Conservation (phyloP, 1,140 invertebrate species). For the Cylas formicarius region DNA sequence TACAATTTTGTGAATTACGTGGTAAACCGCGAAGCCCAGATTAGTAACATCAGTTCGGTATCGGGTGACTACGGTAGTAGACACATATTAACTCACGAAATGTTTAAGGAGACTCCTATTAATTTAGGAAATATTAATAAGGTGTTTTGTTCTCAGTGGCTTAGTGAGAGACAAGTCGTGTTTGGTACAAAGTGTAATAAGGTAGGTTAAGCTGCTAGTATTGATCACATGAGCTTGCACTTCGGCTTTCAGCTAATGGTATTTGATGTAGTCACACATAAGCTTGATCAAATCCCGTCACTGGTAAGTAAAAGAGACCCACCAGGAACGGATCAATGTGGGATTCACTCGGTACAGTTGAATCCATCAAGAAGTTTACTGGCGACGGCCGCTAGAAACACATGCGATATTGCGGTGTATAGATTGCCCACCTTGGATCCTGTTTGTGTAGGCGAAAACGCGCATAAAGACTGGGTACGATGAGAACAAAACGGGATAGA, state of each 20-base stretch:
- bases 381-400: slow-evolving; percentile 88
- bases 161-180: slow-evolving; percentile 88
- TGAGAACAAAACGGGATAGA: not conserved
- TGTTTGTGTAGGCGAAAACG: slow-evolving; percentile 86
- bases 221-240: not conserved
- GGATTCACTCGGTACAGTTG: slow-evolving; percentile 88
- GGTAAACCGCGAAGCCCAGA: slow-evolving; percentile 63
- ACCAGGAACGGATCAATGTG: slow-evolving; percentile 63
- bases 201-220: slow-evolving; percentile 45
- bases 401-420: slow-evolving; percentile 90
- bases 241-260: slow-evolving; percentile 62
- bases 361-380: slow-evolving; percentile 87
- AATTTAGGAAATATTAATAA: slow-evolving; percentile 86
- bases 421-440: slow-evolving; percentile 88
- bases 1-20: slow-evolving; percentile 83
- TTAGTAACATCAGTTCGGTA: slow-evolving; percentile 54
- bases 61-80: slow-evolving; percentile 67
- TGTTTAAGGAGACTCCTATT: slow-evolving; percentile 77
- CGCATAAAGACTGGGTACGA: slow-evolving; percentile 84
- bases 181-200: slow-evolving; percentile 97
- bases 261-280: slow-evolving; percentile 69
- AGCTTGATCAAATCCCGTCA: slow-evolving; percentile 79
- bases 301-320: slow-evolving; percentile 58
- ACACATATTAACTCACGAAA: slow-evolving; percentile 80
- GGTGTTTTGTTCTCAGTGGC: slow-evolving; percentile 94